Percentiles rank a stretch among this genome's conserved stretches.
Conservation (phyloP, 2,113 vertebrate species). For the Myiopsitta monachus region DNA sequence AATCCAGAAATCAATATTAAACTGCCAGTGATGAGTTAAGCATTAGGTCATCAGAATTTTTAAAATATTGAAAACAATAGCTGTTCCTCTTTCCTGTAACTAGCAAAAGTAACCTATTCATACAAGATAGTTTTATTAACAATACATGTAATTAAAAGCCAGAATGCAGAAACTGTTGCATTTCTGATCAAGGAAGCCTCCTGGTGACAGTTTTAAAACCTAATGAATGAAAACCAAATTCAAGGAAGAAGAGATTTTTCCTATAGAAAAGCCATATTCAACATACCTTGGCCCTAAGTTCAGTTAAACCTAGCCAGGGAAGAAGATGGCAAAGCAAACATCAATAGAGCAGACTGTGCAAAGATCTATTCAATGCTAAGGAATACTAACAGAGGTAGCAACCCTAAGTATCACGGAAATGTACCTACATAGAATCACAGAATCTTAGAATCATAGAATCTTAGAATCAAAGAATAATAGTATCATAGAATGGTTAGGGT, state of each 20-base stretch:
- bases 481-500: background rate
- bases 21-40: background rate
- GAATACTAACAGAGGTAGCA: background rate
- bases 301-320: background rate
- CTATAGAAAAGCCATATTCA: background rate
- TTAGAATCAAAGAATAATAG: background rate
- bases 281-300: background rate
- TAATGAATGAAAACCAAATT: background rate
- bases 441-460: background rate
- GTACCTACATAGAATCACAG: background rate
- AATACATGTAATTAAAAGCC: background rate
- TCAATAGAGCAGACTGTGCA: background rate
- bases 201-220: background rate
- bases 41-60: background rate
- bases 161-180: background rate
- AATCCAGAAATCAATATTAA: background rate
- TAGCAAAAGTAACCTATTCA: background rate
- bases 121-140: background rate
- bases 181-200: slow-evolving; percentile 5
- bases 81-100: background rate
- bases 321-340: background rate
- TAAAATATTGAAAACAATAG: background rate
- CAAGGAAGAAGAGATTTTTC: background rate
- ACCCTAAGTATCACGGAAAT: background rate
- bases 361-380: background rate